phyloP scores from a whole-genome alignment of 2,797 vertebrate genomes.

The Sylvia borin region DNA sequence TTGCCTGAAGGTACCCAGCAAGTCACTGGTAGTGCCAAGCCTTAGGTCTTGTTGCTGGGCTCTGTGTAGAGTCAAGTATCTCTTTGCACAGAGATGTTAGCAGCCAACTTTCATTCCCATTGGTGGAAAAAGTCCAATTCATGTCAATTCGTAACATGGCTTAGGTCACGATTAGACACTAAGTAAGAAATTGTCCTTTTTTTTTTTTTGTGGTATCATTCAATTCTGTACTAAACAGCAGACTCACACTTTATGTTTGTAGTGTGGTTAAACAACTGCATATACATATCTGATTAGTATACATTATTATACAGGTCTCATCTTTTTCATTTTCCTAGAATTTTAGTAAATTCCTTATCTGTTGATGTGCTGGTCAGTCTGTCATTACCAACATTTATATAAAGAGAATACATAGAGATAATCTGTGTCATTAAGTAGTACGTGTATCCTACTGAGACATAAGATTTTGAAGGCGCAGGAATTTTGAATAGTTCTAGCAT shows the following conservation, averaged over 20 bases:
- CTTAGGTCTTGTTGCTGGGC: neutral
- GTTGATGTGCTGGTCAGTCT: neutral
- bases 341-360: neutral
- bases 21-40: neutral
- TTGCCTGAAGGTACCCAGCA: neutral
- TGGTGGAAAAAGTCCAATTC: neutral
- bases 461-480: neutral
- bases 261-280: neutral
- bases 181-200: neutral
- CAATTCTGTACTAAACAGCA: neutral
- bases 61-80: neutral
- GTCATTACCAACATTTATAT: neutral
- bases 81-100: neutral
- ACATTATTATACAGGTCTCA: neutral
- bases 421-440: neutral
- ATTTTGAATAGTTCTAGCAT: neutral
- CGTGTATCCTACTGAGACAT: neutral
- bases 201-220: neutral
- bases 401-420: neutral
- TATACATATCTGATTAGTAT: neutral
- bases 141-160: neutral
- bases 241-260: neutral
- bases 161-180: neutral
- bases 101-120: neutral
- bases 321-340: neutral